Conservation (phyloP, 2,113 vertebrate genomes). For the Corythaixoides concolor region DNA sequence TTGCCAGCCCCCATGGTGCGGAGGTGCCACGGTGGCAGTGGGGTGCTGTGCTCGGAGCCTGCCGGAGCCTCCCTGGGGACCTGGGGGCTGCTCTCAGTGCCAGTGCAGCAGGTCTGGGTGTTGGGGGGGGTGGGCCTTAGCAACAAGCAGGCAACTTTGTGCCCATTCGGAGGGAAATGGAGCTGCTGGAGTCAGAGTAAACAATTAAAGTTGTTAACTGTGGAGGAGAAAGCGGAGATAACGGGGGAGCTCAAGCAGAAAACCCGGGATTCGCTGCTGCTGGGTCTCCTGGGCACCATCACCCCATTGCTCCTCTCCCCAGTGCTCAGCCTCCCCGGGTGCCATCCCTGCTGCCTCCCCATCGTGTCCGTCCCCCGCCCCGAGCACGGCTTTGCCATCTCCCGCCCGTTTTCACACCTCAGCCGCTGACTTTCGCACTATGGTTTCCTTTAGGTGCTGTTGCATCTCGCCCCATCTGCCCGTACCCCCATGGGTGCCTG, state of each 20-base stretch:
- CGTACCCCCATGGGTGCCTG: background rate
- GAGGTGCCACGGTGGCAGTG: fast-evolving
- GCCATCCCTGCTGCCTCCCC: background rate
- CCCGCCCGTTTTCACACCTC: background rate
- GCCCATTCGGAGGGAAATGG: background rate
- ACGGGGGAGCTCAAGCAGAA: slow-evolving; percentile 48
- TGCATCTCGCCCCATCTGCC: background rate
- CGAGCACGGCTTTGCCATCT: fast-evolving
- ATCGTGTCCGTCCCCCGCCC: background rate
- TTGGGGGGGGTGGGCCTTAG: background rate
- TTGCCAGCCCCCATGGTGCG: fast-evolving
- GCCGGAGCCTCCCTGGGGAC: background rate
- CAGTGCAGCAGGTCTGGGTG: background rate
- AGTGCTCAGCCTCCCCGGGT: background rate
- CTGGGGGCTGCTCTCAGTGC: background rate
- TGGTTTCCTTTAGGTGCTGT: background rate
- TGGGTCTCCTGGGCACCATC: background rate
- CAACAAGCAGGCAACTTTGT: background rate
- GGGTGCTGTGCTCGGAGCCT: background rate
- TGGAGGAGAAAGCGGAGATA: slow-evolving; percentile 27
- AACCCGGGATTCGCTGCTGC: background rate
- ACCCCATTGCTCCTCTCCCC: background rate
- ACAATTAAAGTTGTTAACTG: slow-evolving; percentile 58
- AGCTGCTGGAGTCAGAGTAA: slow-evolving; percentile 33
- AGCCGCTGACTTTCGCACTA: fast-evolving